Evolutionary conservation across 2,888 invertebrate species (phyloP).

Genomic region (Limnephilus lunatus): DNA sequence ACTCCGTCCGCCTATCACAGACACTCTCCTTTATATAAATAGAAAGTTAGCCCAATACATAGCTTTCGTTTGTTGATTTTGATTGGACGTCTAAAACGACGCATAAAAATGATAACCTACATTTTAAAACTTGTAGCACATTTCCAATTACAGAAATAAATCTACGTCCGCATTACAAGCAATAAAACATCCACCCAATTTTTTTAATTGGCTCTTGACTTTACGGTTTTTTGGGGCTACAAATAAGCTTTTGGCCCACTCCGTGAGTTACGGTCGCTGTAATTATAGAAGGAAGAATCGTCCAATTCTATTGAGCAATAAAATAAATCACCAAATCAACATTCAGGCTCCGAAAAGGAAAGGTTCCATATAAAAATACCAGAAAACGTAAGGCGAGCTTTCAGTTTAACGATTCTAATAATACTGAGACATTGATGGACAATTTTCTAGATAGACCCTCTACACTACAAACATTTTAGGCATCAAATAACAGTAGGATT

Average conservation of each 20-base stretch:
- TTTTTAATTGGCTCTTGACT: background rate
- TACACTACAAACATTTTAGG: background rate
- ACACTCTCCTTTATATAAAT: too few relatives aligned
- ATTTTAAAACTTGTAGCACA: background rate
- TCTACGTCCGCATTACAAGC: background rate
- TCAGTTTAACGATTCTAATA: background rate
- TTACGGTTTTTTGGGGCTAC: background rate
- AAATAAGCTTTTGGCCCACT: background rate
- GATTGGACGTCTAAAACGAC: too few relatives aligned
- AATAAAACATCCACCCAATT: background rate
- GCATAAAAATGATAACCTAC: background rate
- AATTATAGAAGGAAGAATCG: background rate
- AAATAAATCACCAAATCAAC: background rate
- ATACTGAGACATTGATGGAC: background rate
- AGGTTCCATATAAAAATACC: background rate
- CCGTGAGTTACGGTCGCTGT: background rate
- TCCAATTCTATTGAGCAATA: background rate
- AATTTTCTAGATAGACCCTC: background rate
- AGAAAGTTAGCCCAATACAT: too few relatives aligned
- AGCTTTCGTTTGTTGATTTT: too few relatives aligned
- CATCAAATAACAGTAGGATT: background rate
- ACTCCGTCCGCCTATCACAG: too few relatives aligned
- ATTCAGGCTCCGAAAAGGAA: background rate
- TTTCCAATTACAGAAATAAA: background rate
- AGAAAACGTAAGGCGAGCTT: background rate